A percentile compares a stretch with the other conserved stretches of the same genome.
These are phyloP conservation scores for Phrynosoma platyrhinos DNA, from an alignment of 2,113 vertebrate genomes.

Conservation along the genomic window DNA sequence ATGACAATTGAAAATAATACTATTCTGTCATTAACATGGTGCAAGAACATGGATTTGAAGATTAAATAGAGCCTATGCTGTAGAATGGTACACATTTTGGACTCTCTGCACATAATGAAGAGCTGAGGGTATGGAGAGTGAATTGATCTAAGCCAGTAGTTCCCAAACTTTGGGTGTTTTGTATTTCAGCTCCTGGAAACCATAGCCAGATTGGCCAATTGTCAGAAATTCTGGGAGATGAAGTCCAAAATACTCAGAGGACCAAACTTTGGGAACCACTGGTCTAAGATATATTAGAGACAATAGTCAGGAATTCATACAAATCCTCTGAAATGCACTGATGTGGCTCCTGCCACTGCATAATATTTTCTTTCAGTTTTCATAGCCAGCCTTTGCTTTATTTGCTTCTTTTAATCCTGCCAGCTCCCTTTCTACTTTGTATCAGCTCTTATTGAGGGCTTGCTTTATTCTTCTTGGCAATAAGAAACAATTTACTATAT, in stretches of 20 bases:
- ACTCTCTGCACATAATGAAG: background rate
- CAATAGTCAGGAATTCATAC: background rate
- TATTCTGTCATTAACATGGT: no score
- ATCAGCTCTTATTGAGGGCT: slow-evolving; percentile 9
- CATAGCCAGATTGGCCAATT: no score
- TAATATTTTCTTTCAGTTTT: background rate
- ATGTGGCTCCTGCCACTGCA: background rate
- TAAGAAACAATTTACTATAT: slow-evolving; percentile 11
- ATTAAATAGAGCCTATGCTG: background rate
- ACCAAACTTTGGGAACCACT: no score
- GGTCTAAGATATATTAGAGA: background rate
- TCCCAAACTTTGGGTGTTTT: no score
- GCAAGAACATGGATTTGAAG: background rate
- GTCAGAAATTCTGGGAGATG: no score
- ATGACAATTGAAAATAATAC: background rate
- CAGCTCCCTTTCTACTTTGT: background rate
- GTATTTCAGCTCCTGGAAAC: no score
- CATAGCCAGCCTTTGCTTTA: background rate
- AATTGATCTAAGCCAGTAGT: background rate
- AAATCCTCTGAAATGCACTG: background rate
- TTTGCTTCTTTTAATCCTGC: background rate
- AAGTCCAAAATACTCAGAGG: no score
- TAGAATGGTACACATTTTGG: background rate
- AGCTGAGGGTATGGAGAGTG: background rate
- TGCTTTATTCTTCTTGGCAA: slow-evolving; percentile 28